A percentile compares a stretch with the other conserved stretches of the same genome.
phyloP scores from a whole-genome alignment of 2,113 vertebrate species.

The Columba janthina region DNA sequence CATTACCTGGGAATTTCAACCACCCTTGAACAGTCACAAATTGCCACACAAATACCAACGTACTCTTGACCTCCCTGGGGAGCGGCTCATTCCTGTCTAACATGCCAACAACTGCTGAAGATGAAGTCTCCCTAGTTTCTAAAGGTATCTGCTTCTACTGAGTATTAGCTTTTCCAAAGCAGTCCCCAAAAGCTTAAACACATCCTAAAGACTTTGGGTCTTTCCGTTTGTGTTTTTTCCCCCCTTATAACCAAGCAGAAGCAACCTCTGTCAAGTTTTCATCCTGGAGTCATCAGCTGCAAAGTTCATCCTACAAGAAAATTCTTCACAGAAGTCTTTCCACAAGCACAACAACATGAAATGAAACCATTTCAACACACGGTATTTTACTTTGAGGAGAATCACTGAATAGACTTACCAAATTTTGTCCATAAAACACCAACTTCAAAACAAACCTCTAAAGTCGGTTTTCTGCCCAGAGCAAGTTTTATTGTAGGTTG shows the following conservation, averaged over 20 bases:
- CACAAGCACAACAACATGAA: background rate
- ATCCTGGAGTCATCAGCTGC: background rate
- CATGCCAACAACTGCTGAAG: background rate
- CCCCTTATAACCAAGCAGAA: background rate
- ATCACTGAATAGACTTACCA: background rate
- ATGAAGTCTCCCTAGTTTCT: background rate
- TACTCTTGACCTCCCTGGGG: constrained; percentile 21
- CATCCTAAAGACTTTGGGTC: background rate
- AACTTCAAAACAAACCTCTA: background rate
- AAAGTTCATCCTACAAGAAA: background rate
- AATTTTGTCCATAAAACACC: background rate
- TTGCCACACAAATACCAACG: constrained; percentile 25
- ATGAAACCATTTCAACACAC: background rate
- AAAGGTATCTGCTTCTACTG: background rate
- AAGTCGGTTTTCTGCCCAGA: background rate
- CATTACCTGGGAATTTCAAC: background rate
- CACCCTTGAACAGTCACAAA: background rate
- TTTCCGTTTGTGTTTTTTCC: background rate
- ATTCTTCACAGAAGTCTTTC: background rate
- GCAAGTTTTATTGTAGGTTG: background rate
- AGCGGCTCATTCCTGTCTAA: constrained; percentile 6
- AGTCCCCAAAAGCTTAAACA: background rate
- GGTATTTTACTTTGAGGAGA: background rate
- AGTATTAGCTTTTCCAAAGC: background rate
- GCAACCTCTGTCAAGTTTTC: background rate